phyloP scores from a whole-genome alignment of 2,797 vertebrate genomes.

The Carapus acus region DNA sequence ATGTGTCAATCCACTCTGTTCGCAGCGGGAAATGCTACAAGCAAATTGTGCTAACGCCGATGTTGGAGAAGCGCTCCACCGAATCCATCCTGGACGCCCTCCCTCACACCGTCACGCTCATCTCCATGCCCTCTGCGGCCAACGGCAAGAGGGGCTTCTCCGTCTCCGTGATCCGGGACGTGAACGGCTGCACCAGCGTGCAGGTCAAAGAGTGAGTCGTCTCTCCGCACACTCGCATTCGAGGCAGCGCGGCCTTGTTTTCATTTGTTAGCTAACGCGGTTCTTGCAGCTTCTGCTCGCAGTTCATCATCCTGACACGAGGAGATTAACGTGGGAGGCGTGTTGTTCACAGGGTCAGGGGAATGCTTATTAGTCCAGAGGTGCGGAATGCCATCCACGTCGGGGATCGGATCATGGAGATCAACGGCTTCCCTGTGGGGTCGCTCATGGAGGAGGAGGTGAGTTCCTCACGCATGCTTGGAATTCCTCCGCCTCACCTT shows the following conservation, averaged over 20 bases:
- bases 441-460: conserved; percentile 86
- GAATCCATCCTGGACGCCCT: conserved; percentile 84
- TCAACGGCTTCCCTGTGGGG: conserved; percentile 87
- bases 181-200: conserved; percentile 78
- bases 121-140: conserved; percentile 90
- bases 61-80: conserved; percentile 86
- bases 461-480: conserved; percentile 5
- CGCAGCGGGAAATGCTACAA: conserved; percentile 96
- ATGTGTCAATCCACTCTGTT: too few relatives aligned
- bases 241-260: too few relatives aligned
- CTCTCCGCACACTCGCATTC: too few relatives aligned
- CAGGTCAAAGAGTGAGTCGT: conserved; percentile 93
- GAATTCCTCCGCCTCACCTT: too few relatives aligned
- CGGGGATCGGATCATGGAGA: conserved; percentile 93
- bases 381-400: conserved; percentile 91
- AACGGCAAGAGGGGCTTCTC: conserved; percentile 90
- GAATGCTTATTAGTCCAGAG: conserved; percentile 89
- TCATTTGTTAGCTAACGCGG: too few relatives aligned
- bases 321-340: conserved; percentile 17
- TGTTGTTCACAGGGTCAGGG: conserved; percentile 77
- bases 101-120: conserved; percentile 89
- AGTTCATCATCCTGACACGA: too few relatives aligned
- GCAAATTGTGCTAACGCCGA: conserved; percentile 86
- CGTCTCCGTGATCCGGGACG: conserved; percentile 79
- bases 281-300: too few relatives aligned